phyloP scores from a whole-genome alignment of 2,888 invertebrate species.

The Lissonota sp. region DNA sequence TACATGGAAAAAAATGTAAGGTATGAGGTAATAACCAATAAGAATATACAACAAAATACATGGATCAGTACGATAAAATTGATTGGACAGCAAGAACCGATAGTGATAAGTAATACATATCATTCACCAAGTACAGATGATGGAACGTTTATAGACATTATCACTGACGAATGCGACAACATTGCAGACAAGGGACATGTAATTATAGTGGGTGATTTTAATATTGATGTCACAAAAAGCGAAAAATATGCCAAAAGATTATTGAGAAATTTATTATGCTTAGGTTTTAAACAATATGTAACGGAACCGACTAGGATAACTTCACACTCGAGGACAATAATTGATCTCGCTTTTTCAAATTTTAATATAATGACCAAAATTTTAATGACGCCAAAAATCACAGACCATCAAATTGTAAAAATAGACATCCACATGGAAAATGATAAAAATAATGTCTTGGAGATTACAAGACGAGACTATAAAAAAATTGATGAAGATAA shows the following conservation, averaged over 20 bases:
- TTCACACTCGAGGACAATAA: constrained; percentile 25
- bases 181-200: too few relatives aligned
- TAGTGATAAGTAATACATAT: too few relatives aligned
- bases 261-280: constrained; percentile 1
- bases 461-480: constrained; percentile 35
- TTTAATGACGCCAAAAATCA: constrained; percentile 43
- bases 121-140: too few relatives aligned
- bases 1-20: constrained; percentile 11
- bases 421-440: background rate
- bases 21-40: too few relatives aligned
- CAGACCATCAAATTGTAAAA: constrained; percentile 45
- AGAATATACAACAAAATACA: too few relatives aligned
- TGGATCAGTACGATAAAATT: too few relatives aligned
- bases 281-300: constrained; percentile 48
- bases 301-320: constrained; percentile 37
- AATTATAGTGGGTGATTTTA: constrained; percentile 49
- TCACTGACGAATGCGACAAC: too few relatives aligned
- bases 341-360: constrained; percentile 52
- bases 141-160: too few relatives aligned
- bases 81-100: too few relatives aligned
- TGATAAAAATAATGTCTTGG: background rate
- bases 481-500: constrained; percentile 26
- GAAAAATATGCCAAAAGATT: constrained; percentile 30
- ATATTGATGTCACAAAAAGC: constrained; percentile 23
- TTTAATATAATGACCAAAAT: constrained; percentile 31